These are phyloP conservation scores for Lepidochrysops patricia DNA, from an alignment of 2,888 invertebrate species.

Conservation along the genomic window DNA sequence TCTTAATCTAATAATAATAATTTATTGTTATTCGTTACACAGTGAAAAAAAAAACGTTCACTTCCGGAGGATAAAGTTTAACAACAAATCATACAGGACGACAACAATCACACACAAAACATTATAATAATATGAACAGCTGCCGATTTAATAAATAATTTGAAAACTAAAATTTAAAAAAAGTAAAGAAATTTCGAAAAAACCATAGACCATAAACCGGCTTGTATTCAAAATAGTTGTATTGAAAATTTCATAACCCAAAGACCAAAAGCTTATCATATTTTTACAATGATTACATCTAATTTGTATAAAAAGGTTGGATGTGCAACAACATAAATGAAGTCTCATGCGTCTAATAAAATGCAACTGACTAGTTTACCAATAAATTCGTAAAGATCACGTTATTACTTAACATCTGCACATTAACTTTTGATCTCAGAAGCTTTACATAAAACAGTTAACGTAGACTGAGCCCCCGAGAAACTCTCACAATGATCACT, in stretches of 20 bases:
- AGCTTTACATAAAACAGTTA: background rate
- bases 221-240: background rate
- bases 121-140: background rate
- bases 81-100: background rate
- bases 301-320: constrained; percentile 8
- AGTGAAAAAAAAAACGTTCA: background rate
- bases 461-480: background rate
- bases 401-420: constrained; percentile 7
- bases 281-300: background rate
- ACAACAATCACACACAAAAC: background rate
- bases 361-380: constrained; percentile 36
- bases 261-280: background rate
- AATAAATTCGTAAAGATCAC: constrained; percentile 51
- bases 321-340: background rate
- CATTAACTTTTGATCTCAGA: background rate
- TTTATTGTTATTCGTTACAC: background rate
- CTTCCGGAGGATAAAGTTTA: background rate
- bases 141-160: background rate
- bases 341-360: constrained; percentile 16
- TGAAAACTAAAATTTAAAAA: background rate
- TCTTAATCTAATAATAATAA: background rate
- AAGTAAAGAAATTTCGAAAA: background rate
- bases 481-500: background rate
- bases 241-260: background rate
- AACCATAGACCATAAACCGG: background rate